Base-by-base conservation (phyloP, 2,113 vertebrate genomes). In the Pelusios castaneus region DNA sequence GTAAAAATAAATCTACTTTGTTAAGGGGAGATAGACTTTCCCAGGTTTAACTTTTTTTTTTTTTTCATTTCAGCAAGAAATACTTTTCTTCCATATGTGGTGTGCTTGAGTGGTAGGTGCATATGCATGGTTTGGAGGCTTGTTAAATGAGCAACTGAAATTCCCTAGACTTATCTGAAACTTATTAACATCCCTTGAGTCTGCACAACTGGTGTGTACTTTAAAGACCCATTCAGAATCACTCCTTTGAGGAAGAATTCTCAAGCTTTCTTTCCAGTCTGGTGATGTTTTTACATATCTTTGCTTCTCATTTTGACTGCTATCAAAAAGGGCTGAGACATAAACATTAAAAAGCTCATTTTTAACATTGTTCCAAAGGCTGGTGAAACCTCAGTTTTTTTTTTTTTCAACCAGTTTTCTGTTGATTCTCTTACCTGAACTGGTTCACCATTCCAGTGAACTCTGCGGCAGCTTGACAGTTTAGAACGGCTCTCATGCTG, bases 181-280 rank as follows among this genome's bases (percentile, higher is more conserved):
- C 16, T 17, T 78, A 78, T 10, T 21, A 1, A 16, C 21, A 75
- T 1, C 2, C 6, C 1, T 17, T 12, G 19, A 3, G 0, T 43
- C 70, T 75, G 41, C 10, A 43, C 41, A 75, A 75, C 24, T 25
- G 70, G 24, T 43, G 12, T 75, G 38, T 27, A 6, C 41, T 75
- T 75, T 27, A 75, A 75, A 24, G 24, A 75, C 12, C 22, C 43
- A 27, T 75, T 22, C 11, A 27, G 41, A 43, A 43, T 43, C 2
- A 6, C 25, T 75, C 5, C 41, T 43, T 5, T 25, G 12, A 43
- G 70, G 41, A 43, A 43, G 24, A 41, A 25, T 41, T 27, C 41
- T 75, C 25, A 43, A 12, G 70, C 70, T 43, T 43, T 12, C 41
- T 43, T 75, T 27, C n/a, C 10, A 43, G 41, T 75, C 24, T 25